These are phyloP conservation scores for Temnothorax nylanderi DNA, from an alignment of 1,140 invertebrate species.

Conservation along the genomic window DNA sequence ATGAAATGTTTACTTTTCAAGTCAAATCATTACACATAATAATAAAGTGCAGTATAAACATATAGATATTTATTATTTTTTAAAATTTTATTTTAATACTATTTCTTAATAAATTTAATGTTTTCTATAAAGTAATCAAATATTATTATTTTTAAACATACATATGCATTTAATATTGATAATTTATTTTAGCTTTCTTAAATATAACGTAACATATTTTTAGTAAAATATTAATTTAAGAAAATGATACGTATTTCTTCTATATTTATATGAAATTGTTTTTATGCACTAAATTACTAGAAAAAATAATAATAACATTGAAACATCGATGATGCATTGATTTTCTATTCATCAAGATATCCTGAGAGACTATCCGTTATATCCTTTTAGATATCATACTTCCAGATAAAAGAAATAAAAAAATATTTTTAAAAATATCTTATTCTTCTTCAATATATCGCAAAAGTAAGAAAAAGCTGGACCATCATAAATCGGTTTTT, in stretches of 20 bases:
- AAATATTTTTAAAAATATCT: slow-evolving; percentile 9
- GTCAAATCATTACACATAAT: background rate
- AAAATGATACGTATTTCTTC: background rate
- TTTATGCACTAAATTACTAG: background rate
- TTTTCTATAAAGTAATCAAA: background rate
- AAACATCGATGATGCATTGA: background rate
- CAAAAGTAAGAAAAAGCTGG: slow-evolving; percentile 36
- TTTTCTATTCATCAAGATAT: background rate
- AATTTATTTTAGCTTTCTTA: background rate
- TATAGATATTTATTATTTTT: background rate
- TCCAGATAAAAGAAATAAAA: background rate
- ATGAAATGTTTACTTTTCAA: background rate
- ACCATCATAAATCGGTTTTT: slow-evolving; percentile 50
- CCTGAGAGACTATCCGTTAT: background rate
- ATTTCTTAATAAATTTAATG: background rate
- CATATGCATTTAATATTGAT: background rate
- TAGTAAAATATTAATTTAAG: background rate
- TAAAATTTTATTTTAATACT: background rate
- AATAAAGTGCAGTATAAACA: background rate
- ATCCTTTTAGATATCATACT: background rate
- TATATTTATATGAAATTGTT: background rate
- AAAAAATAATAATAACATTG: background rate
- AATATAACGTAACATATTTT: background rate
- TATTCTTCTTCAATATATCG: slow-evolving; percentile 23
- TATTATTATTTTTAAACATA: background rate